These are phyloP conservation scores for Erebia palarica DNA, from an alignment of 2,888 invertebrate species.

Conservation along the genomic window DNA sequence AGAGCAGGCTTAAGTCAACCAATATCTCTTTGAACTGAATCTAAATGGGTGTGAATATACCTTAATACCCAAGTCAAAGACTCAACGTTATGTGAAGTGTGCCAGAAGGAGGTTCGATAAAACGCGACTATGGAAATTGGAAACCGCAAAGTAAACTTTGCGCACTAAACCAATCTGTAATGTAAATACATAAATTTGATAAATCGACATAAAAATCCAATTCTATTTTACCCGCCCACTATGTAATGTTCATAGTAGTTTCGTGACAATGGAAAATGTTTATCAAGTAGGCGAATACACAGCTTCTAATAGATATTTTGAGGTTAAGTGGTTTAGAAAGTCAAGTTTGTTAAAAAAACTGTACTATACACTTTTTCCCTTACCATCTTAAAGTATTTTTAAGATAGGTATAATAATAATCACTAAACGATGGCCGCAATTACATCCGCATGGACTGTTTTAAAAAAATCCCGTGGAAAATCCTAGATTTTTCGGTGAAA, in stretches of 20 bases:
- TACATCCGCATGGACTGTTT: too few relatives aligned
- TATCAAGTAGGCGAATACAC: too few relatives aligned
- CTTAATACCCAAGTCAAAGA: background rate
- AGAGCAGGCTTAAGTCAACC: background rate
- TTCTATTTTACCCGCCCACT: conserved; percentile 13
- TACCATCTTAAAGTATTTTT: too few relatives aligned
- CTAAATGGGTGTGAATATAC: conserved; percentile 1
- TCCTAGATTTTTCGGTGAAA: too few relatives aligned
- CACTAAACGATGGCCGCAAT: too few relatives aligned
- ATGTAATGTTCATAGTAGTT: conserved; percentile 8
- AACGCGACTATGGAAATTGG: conserved; percentile 5
- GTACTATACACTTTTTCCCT: too few relatives aligned
- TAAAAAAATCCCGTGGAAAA: too few relatives aligned
- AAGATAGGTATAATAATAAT: too few relatives aligned
- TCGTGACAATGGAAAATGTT: conserved; percentile 6
- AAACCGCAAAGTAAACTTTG: conserved; percentile 14
- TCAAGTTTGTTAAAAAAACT: too few relatives aligned
- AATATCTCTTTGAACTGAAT: background rate
- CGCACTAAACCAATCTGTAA: conserved; percentile 16
- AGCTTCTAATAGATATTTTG: too few relatives aligned
- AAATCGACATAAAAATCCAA: conserved; percentile 14
- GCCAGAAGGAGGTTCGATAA: background rate
- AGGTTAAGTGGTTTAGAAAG: too few relatives aligned
- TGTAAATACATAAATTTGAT: conserved; percentile 22
- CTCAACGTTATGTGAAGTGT: background rate